Conservation (phyloP, 2,888 invertebrate genomes). For the Melangyna quadrimaculata region DNA sequence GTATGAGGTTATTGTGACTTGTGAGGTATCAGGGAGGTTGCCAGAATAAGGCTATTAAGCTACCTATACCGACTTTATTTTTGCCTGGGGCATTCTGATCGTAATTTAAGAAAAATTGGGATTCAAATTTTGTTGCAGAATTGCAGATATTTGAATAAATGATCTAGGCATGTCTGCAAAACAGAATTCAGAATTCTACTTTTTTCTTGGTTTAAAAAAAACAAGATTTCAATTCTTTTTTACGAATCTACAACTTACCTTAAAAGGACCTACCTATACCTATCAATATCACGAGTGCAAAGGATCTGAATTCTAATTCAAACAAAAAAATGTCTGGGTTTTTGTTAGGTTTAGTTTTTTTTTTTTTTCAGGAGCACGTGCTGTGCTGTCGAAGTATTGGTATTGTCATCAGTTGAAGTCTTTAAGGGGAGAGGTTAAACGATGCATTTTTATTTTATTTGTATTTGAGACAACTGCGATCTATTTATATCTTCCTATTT, state of each 20-base stretch:
- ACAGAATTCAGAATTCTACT: too few species aligned
- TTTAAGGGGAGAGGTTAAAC: background rate
- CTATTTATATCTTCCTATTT: background rate
- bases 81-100: too few species aligned
- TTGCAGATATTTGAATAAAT: too few species aligned
- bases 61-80: too few species aligned
- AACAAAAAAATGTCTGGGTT: conserved; percentile 22
- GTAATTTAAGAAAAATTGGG: too few species aligned
- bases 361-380: conserved; percentile 47
- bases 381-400: conserved; percentile 20
- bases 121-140: too few species aligned
- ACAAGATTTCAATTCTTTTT: too few species aligned
- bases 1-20: too few species aligned
- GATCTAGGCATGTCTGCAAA: too few species aligned
- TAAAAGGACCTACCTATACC: background rate
- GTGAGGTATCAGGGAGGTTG: too few species aligned
- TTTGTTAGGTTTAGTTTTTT: background rate
- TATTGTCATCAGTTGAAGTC: conserved; percentile 23
- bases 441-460: background rate
- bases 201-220: too few species aligned
- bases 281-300: background rate
- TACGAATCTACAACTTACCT: background rate
- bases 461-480: background rate
- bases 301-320: conserved; percentile 5
- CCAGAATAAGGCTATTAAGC: too few species aligned